Evolutionary conservation across 92 coral and sea anemone genomes (phyloP), one percentile per base, ranked within the genome.

Genomic region (Nematostella vectensis): DNA sequence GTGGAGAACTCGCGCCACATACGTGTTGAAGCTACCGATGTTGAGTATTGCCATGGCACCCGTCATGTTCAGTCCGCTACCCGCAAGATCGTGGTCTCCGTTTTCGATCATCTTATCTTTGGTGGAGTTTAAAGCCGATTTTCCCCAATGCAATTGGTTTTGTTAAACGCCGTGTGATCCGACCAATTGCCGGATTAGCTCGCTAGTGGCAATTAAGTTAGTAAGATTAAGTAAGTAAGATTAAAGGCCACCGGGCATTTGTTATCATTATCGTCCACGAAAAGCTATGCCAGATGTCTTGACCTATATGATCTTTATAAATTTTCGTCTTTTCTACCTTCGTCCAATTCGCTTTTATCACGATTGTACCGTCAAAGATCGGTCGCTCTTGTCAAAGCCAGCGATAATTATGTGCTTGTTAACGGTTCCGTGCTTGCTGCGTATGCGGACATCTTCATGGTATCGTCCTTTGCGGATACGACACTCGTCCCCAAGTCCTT

Each of bases 241-340:
- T n/a, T n/a, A n/a, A 61, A 23, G 94, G 94, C 82, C 94, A 83
- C 54, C 94, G 82, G 36, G 94, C 94, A 33, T 83, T 83, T 2
- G 89, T 82, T 80, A 82, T 82, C 89, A 82, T 82, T 36, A 63
- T 61, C 31, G 57, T 67, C 25, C 67, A 58, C 3, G 76, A 61
- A 29, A 76, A 82, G 39, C 70, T 67, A 22, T 82, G 84, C 70
- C 80, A 77, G 30, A 82, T 66, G 45, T 77, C 84, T 39, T 51
- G 59, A 6, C 42, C 50, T 18, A 82, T 65, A 26, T 33, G 39
- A 26, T 67, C 79, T 53, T 78, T 33, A 47, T 30, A 77, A n/a
- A 71, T 65, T 13, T 65, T 36, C 10, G 47, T 44, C 21, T 66
- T 42, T 25, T 50, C 21, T 31, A 49, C 20, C 27, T 28, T 36